Percentiles rank a stretch among this genome's conserved stretches.
Evolutionary conservation across 1,140 invertebrate species (phyloP).

Genomic region (Thrips palmi): DNA sequence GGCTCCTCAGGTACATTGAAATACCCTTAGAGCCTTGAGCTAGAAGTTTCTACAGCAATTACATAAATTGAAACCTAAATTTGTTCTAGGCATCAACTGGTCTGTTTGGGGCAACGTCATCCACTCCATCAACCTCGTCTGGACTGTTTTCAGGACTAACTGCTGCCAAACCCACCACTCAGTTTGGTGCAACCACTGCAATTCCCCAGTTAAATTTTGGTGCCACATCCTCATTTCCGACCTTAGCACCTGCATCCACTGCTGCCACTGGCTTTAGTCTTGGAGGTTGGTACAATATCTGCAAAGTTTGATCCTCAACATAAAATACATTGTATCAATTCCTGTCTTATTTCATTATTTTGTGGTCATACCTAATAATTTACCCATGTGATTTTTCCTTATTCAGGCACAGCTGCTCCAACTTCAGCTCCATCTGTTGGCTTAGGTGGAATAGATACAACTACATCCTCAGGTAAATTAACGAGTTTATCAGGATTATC

Average conservation of each 20-base stretch:
- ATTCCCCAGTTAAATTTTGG: neutral
- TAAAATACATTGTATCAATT: slow-evolving; percentile 9
- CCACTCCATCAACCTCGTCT: no score
- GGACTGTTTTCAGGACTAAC: no score
- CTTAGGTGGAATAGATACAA: slow-evolving; percentile 41
- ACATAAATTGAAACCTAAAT: no score
- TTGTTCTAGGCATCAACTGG: no score
- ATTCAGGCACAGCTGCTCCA: slow-evolving; percentile 17
- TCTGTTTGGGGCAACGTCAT: no score
- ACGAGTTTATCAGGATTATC: slow-evolving; percentile 11
- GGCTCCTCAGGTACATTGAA: no score
- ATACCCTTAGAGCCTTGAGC: no score
- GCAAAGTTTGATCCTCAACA: slow-evolving; percentile 9
- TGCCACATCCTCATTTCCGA: slow-evolving; percentile 12
- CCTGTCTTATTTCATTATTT: slow-evolving; percentile 17
- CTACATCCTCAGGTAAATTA: slow-evolving; percentile 20
- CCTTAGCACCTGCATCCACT: slow-evolving; percentile 5
- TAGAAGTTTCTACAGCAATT: no score
- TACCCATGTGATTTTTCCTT: slow-evolving; percentile 22
- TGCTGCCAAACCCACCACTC: slow-evolving; percentile 9
- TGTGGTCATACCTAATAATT: slow-evolving; percentile 18
- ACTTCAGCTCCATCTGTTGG: slow-evolving; percentile 26
- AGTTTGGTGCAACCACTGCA: slow-evolving; percentile 6
- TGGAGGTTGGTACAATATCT: slow-evolving; percentile 11
- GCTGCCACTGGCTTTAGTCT: slow-evolving; percentile 13